A percentile compares a stretch with the other conserved stretches of the same genome.
Conservation (phyloP, 2,113 vertebrate species). For the Microcebus tavaratra region DNA sequence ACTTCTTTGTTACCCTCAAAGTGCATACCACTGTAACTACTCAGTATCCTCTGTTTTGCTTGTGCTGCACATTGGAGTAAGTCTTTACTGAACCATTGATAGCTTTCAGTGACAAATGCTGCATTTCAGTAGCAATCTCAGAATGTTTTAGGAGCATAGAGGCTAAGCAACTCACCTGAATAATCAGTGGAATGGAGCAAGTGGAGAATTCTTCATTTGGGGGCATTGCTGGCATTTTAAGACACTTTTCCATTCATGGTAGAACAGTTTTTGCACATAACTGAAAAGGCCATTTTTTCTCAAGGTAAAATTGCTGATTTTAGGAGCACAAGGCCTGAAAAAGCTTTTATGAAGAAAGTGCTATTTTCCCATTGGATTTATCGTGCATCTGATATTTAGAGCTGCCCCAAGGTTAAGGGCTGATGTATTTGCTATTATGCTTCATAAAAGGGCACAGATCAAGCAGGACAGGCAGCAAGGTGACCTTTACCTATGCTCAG, state of each 20-base stretch:
- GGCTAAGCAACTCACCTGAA: constrained; percentile 7
- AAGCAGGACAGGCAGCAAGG: neutral
- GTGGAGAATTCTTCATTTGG: constrained; percentile 29
- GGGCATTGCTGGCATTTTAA: constrained; percentile 40
- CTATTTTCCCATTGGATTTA: constrained; percentile 29
- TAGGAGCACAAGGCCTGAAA: constrained; percentile 24
- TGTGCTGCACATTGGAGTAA: neutral
- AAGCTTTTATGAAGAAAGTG: neutral
- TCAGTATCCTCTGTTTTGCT: constrained; percentile 12
- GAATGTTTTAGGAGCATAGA: constrained; percentile 28
- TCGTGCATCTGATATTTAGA: constrained; percentile 43
- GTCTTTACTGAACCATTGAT: neutral
- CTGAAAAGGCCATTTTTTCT: constrained; percentile 50
- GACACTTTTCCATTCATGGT: constrained; percentile 14
- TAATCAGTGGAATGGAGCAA: constrained; percentile 28
- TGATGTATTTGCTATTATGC: constrained; percentile 37
- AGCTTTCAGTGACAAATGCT: neutral
- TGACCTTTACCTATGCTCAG: constrained; percentile 52
- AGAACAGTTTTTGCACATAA: constrained; percentile 16
- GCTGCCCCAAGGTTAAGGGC: neutral
- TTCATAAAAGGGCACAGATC: constrained; percentile 21
- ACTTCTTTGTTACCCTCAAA: neutral
- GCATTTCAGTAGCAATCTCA: constrained; percentile 38
- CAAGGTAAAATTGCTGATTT: constrained; percentile 47
- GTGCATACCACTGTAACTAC: neutral